These are phyloP conservation scores for Scarus forsteni DNA, from an alignment of 2,797 vertebrate species.

Conservation along the genomic window DNA sequence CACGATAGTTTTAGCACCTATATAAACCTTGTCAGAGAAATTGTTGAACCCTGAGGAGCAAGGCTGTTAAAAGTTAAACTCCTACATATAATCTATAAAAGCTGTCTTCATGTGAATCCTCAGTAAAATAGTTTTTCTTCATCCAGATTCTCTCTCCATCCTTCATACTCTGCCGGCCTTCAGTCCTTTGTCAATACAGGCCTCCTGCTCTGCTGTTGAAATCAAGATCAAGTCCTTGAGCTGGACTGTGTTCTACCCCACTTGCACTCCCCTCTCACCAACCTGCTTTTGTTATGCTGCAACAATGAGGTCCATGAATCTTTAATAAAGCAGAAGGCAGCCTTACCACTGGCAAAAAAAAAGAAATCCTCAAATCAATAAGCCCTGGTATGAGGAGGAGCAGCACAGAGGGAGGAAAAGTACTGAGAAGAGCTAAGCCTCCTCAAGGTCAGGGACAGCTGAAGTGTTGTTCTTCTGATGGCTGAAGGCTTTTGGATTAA, in stretches of 20 bases:
- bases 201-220: background rate
- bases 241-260: slow-evolving; percentile 6
- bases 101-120: background rate
- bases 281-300: slow-evolving; percentile 19
- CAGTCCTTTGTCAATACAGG: background rate
- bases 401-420: background rate
- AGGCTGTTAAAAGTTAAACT: no score
- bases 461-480: background rate
- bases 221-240: background rate
- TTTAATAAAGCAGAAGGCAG: slow-evolving; percentile 48
- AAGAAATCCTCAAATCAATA: slow-evolving; percentile 9
- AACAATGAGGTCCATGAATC: slow-evolving; percentile 42
- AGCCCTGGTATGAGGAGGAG: background rate
- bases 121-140: no score
- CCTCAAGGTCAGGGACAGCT: background rate
- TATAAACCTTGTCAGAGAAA: background rate
- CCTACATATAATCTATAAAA: background rate
- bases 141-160: background rate
- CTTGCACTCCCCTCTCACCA: slow-evolving; percentile 11
- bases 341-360: slow-evolving; percentile 1
- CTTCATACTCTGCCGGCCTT: slow-evolving; percentile 17
- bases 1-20: no score
- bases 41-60: background rate
- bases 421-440: background rate
- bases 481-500: background rate